Percentiles rank a stretch among this genome's conserved stretches.
Conservation (phyloP, 2,797 vertebrate genomes). For the Myripristis jacobus region DNA sequence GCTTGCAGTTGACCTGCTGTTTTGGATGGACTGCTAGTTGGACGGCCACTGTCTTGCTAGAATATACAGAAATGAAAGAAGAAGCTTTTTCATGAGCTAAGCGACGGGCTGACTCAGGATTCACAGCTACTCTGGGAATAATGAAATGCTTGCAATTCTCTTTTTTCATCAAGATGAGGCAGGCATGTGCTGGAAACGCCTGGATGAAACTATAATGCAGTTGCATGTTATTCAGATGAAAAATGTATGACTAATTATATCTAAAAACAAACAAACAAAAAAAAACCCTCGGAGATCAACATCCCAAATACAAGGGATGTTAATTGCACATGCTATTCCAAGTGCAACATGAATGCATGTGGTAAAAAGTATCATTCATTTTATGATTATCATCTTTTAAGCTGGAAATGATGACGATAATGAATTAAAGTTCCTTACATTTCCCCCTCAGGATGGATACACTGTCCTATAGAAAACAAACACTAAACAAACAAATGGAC, state of each 20-base stretch:
- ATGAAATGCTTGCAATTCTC: constrained; percentile 65
- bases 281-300: no score
- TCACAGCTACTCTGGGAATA: constrained; percentile 68
- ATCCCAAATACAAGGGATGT: no score
- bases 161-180: background rate
- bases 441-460: no score
- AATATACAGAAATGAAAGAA: constrained; percentile 41
- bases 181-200: background rate
- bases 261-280: no score
- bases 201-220: background rate
- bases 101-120: constrained; percentile 52
- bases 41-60: constrained; percentile 28
- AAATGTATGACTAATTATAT: background rate
- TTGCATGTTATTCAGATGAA: background rate
- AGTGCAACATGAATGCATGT: background rate
- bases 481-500: no score
- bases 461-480: no score
- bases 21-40: constrained; percentile 24
- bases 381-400: background rate
- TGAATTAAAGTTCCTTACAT: no score
- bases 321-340: background rate
- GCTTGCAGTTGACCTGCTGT: constrained; percentile 14
- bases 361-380: no score
- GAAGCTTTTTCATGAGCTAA: constrained; percentile 33
- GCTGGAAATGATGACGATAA: no score